Percentiles rank a stretch among this genome's conserved stretches.
phyloP scores from a whole-genome alignment of 2,888 invertebrate genomes.

The Lissocephala sabroskyi region DNA sequence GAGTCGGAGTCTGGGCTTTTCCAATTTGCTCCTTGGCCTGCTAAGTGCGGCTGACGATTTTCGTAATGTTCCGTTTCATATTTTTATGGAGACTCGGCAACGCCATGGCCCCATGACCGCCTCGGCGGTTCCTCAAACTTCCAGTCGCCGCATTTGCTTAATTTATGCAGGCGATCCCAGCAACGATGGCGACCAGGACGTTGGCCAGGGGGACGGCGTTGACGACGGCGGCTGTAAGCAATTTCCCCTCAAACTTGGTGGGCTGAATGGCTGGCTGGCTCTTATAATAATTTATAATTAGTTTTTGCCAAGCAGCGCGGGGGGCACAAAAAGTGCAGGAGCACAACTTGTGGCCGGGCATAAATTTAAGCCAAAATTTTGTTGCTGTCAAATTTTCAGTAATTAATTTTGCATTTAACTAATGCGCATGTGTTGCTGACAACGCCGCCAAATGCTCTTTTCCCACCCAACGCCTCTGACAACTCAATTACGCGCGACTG shows the following conservation, averaged over 20 bases:
- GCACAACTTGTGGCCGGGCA: slow-evolving; percentile 19
- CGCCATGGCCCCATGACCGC: neutral
- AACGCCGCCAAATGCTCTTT: no score
- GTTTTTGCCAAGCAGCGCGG: slow-evolving; percentile 46
- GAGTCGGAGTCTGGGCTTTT: slow-evolving; percentile 12
- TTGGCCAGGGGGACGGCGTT: no score
- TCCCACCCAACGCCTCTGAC: no score
- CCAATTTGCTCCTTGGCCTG: slow-evolving; percentile 20
- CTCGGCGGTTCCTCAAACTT: neutral
- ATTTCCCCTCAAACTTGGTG: neutral
- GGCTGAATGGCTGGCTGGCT: neutral
- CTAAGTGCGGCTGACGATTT: slow-evolving; percentile 51
- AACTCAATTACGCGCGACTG: no score
- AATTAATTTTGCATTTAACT: slow-evolving; percentile 56
- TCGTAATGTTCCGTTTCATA: slow-evolving; percentile 48
- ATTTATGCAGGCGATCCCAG: slow-evolving; percentile 51
- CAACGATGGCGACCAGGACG: no score
- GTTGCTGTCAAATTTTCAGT: slow-evolving; percentile 10
- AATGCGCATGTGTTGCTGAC: no score
- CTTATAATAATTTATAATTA: slow-evolving; percentile 55
- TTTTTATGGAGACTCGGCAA: slow-evolving; percentile 30
- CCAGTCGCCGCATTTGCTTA: slow-evolving; percentile 35
- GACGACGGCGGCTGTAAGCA: neutral
- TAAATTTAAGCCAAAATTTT: slow-evolving; percentile 21
- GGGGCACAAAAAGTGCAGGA: neutral